Base-by-base conservation (phyloP, 2,113 vertebrate species). In the Phalacrocorax brasilianus region DNA sequence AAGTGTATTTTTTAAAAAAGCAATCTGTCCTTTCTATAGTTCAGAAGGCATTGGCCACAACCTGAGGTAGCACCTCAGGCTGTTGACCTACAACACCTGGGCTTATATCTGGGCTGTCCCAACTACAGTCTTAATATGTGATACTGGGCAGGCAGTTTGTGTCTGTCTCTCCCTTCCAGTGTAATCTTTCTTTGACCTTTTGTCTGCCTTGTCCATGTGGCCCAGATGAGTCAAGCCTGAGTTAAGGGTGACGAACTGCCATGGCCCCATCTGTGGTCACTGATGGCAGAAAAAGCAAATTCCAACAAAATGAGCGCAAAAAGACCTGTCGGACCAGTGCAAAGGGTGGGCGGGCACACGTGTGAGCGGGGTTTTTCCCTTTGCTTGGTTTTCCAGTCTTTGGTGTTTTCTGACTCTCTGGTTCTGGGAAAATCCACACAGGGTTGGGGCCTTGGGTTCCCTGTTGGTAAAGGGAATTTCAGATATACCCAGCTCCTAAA, bases 121-220 rank as follows among this genome's bases (percentile, higher is more conserved):
- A 50, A 2, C 49, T 18, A 6, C 61, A 58, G 49, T 8, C 47
- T 68, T 12, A 12, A 10, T 61, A 5, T 12, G 22, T 47, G 80
- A 21, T 56, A 16, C 3, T n/a, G 79, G 76, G 42, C 61, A 56
- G 55, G 24, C 42, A 22, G 42, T 67, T 32, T 66, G 53, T 58
- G 63, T 55, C 47, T 71, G n/a, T 30, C 77, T 28, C 44, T 83
- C 63, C 61, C 58, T 38, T 44, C 40, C 66, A 56, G 15, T 11
- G 55, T 47, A 47, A 27, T 40, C 44, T n/a, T 66, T 14, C 67
- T 53, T 40, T 53, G 72, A 30, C 53, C 35, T 73, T 76, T 53
- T 5, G 2, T 63, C 62, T 6, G 2, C 49, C 17, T 21, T 44
- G 47, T 35, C 67, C 21, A 0, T 5, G 5, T 40, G 61, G 28